Evolutionary conservation across 1,140 invertebrate species (phyloP), one percentile per base, ranked within the genome.

Genomic region (Trachelipus rathkii): DNA sequence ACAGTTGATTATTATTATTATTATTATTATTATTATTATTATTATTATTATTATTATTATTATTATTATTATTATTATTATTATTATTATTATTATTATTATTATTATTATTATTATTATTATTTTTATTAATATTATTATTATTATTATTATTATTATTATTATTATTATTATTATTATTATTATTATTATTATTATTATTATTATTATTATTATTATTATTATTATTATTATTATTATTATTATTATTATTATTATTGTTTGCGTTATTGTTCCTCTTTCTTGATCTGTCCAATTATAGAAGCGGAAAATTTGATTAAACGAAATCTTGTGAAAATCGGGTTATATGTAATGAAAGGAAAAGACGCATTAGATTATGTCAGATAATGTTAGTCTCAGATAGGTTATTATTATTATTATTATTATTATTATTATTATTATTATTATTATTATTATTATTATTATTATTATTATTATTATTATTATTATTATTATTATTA

Each of bases 41-140:
- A 60, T 60, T 60, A 21, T 60, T 60, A 60, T 60, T 60, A 60
- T 60, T 53, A 60, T 60, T 60, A 60, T 60, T 60, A 60, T 60
- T 60, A 60, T 60, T 60, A 60, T 60, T 60, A 60, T 60, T 60
- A 60, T 60, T 60, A 60, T 60, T 60, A 60, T 60, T 60, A 60
- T 60, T 60, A 60, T 60, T 60, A 60, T 60, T 60, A 60, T 60
- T 60, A 60, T 60, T 60, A 60, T 60, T 60, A 60, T 60, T 60
- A 60, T 60, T 60, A 60, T 60, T 60, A 60, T 60, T 60, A 60
- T 60, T 60, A 60, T 60, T 60, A 60, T 60, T n/a, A 33, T 33
- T 33, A 33, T 6, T 33, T 33, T 3, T 33, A 3, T 33, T 33
- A 6, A 1, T 33, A n/a, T n/a, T 60, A n/a, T n/a, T 60, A n/a